These are phyloP conservation scores for Orientallactaga bullata DNA, from an alignment of 2,113 vertebrate species.

Conservation along the genomic window DNA sequence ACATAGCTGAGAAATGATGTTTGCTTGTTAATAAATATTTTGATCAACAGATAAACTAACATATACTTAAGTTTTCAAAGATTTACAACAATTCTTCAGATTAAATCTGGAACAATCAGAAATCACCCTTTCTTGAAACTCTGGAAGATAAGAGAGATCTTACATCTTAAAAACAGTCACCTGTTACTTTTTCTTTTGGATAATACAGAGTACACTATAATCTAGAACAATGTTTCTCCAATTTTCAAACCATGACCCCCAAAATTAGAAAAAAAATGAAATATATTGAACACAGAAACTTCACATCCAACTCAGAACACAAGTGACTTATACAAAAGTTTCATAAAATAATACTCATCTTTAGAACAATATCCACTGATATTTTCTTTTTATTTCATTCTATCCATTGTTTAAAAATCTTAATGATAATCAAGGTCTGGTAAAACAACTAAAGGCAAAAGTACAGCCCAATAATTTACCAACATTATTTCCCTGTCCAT, in stretches of 20 bases:
- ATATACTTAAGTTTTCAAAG: conserved; percentile 44
- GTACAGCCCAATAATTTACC: conserved; percentile 29
- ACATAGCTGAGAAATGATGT: conserved; percentile 20
- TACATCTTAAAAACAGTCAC: conserved; percentile 7
- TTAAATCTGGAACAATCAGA: conserved; percentile 55
- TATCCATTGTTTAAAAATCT: conserved; percentile 7
- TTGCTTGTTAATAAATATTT: conserved; percentile 59
- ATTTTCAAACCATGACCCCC: conserved; percentile 23
- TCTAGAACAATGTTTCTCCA: conserved; percentile 19
- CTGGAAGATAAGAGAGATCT: conserved; percentile 24
- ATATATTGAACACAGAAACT: background rate
- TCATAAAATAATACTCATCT: conserved; percentile 38
- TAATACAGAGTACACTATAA: background rate
- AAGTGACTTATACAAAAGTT: conserved; percentile 41
- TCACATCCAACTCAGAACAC: conserved; percentile 42
- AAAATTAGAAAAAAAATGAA: conserved; percentile 27
- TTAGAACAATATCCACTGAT: conserved; percentile 1
- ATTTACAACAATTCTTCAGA: conserved; percentile 14
- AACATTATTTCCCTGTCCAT: conserved; percentile 8
- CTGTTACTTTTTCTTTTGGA: background rate
- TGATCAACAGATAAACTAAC: background rate
- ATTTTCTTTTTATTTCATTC: conserved; percentile 44
- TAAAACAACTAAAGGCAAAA: conserved; percentile 39
- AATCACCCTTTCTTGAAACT: conserved; percentile 40
- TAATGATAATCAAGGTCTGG: conserved; percentile 8